phyloP scores from a whole-genome alignment of 2,888 invertebrate species.

The Drosophila leonis region DNA sequence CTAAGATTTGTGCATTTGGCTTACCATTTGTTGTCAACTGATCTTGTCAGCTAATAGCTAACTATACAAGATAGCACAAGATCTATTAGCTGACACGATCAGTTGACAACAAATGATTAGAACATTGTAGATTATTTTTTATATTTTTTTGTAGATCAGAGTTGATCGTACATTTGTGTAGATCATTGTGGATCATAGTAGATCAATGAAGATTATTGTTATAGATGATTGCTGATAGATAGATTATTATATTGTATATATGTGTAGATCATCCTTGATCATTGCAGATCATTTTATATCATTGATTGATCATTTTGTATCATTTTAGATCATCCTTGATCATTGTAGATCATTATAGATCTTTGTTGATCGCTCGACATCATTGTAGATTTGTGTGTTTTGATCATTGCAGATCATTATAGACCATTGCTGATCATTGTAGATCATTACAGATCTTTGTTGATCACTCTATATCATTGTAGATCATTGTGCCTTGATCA shows the following conservation, averaged over 20 bases:
- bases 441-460: not conserved
- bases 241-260: too few species aligned
- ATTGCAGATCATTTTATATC: not conserved
- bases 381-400: too few species aligned
- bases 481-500: not conserved
- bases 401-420: not conserved
- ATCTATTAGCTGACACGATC: not conserved
- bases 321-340: not conserved
- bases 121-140: too few species aligned
- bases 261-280: too few species aligned
- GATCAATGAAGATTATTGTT: too few species aligned
- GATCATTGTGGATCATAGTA: too few species aligned
- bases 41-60: too few species aligned
- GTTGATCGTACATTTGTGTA: too few species aligned
- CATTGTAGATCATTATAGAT: not conserved
- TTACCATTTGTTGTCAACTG: not conserved
- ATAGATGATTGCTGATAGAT: too few species aligned
- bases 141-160: too few species aligned
- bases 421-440: not conserved
- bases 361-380: not conserved
- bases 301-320: not conserved
- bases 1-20: not conserved
- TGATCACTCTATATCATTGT: not conserved
- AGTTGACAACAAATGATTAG: not conserved
- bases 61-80: not conserved